These are phyloP conservation scores for Halesus radiatus DNA, from an alignment of 1,140 invertebrate species.

Conservation along the genomic window DNA sequence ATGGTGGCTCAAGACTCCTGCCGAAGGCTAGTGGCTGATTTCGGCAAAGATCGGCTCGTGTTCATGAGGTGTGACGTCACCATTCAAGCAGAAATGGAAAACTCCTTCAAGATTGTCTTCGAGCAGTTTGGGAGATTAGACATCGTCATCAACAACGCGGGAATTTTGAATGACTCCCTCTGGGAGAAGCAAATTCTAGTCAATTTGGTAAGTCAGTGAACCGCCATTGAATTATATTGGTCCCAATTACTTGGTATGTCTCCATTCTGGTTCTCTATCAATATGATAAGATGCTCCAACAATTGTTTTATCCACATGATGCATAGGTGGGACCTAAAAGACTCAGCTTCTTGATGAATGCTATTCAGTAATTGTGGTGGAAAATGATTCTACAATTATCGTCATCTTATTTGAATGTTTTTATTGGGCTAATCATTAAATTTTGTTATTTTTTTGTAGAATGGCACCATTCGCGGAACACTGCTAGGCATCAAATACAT, in stretches of 20 bases:
- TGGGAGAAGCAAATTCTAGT: slow-evolving; percentile 64
- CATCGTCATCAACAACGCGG: slow-evolving; percentile 79
- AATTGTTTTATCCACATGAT: no score
- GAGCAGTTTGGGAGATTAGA: slow-evolving; percentile 73
- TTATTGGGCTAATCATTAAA: no score
- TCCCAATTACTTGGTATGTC: no score
- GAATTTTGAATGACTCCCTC: slow-evolving; percentile 62
- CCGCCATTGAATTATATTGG: not conserved
- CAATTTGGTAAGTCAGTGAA: slow-evolving; percentile 62
- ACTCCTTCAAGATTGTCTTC: slow-evolving; percentile 74
- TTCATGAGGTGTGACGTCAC: slow-evolving; percentile 76
- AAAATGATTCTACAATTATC: no score
- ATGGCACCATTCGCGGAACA: slow-evolving; percentile 59
- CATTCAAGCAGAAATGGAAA: slow-evolving; percentile 73
- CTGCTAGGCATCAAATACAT: slow-evolving; percentile 70
- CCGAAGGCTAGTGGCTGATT: slow-evolving; percentile 57
- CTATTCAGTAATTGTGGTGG: no score
- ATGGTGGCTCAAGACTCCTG: slow-evolving; percentile 57
- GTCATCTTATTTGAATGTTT: no score
- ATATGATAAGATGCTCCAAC: no score
- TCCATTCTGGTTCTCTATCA: no score
- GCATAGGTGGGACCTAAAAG: no score
- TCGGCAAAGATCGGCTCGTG: slow-evolving; percentile 57
- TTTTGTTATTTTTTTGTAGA: slow-evolving; percentile 32
- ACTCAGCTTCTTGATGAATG: no score